Evolutionary conservation across 2,888 invertebrate genomes (phyloP), one percentile per base, ranked within the genome.

Genomic region (Stenchaetothrips biformis): DNA sequence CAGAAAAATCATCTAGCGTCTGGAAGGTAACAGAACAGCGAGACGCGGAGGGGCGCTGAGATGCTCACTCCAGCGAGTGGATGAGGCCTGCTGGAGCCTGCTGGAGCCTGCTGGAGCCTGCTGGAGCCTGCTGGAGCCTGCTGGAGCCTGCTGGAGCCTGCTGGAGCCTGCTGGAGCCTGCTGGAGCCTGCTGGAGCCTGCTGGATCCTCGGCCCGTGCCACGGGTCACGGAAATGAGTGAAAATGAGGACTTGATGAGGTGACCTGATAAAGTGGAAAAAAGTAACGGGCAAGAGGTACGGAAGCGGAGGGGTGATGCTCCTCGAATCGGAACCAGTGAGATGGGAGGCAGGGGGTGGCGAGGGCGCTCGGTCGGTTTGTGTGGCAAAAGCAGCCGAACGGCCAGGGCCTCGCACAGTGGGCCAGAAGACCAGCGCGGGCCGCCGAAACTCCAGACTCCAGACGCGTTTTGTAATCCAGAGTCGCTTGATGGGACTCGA

Each of bases 261-360:
- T 53, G 53, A 53, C 53, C 53, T 53, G 53, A 53, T 53, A 53
- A 53, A 53, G 53, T 53, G 53, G 53, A 53, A 53, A 53, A 53
- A 53, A 53, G 13, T 9, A 53, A 53, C 53, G 53, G 16, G 53
- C 37, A 37, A 37, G 37, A 37, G 37, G 37, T 37, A 37, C 1
- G 37, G 37, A 37, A 37, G 37, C 37, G 37, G 37, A 37, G 37
- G 37, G 37, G 37, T 37, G 37, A 37, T 2, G 37, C 37, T 37
- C 2, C 37, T 1, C 4, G 37, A 37, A 2, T 37, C 4, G 37
- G 13, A 53, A 7, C 13, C 53, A 2, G 53, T 2, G 16, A 7
- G 53, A 53, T 9, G 53, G 53, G 53, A 16, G 49, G 49, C 13
- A 16, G 53, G 53, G 49, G 53, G 53, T 53, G 16, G 13, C 13